Conservation (phyloP, 2,113 vertebrate species). For the Puntigrus tetrazona region DNA sequence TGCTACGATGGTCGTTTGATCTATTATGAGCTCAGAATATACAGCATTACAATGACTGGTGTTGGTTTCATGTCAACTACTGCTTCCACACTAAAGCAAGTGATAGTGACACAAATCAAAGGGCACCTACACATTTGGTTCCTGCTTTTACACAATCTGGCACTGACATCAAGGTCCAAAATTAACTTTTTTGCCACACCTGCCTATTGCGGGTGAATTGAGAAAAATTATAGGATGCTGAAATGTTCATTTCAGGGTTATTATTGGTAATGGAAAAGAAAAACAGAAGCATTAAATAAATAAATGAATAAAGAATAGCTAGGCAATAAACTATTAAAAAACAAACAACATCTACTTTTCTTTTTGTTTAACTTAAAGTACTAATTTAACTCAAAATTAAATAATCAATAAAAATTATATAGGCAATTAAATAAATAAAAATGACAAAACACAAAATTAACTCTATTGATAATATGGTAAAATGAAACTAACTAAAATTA, state of each 20-base stretch:
- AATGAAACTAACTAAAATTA: neutral
- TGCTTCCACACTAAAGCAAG: neutral
- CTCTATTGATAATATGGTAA: too few species aligned
- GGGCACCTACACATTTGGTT: neutral
- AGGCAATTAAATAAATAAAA: neutral
- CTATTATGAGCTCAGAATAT: neutral
- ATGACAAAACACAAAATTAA: neutral
- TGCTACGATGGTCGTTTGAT: slow-evolving; percentile 25
- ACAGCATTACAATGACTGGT: slow-evolving; percentile 19
- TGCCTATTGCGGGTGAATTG: neutral
- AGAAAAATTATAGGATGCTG: neutral
- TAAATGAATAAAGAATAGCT: too few species aligned
- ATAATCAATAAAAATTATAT: neutral
- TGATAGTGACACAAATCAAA: slow-evolving; percentile 23
- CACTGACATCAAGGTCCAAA: slow-evolving; percentile 11
- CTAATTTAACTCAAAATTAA: neutral
- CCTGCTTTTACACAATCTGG: neutral
- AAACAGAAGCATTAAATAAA: neutral
- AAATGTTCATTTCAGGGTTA: neutral
- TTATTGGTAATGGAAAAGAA: neutral
- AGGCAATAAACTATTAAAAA: neutral
- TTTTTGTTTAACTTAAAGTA: neutral
- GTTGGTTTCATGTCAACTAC: slow-evolving; percentile 10
- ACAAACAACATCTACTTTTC: neutral
- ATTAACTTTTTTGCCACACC: neutral